Percentiles rank a stretch among this genome's conserved stretches.
These are phyloP conservation scores for Galbula dea DNA, from an alignment of 2,113 vertebrate genomes.

Conservation along the genomic window DNA sequence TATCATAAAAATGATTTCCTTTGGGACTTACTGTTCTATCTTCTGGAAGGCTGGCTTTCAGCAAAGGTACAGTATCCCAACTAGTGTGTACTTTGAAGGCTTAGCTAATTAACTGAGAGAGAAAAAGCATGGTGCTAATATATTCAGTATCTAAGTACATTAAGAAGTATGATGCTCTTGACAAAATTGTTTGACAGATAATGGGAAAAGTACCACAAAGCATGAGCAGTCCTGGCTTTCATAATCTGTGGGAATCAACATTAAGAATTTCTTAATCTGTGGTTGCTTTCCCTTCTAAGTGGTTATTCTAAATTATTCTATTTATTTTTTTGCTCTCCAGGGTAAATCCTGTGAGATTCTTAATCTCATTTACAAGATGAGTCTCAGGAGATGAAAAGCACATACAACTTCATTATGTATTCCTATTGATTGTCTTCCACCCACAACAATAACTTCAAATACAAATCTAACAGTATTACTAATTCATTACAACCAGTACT, in stretches of 20 bases:
- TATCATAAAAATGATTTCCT: slow-evolving; percentile 55
- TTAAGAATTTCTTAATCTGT: neutral
- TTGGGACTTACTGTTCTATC: slow-evolving; percentile 3
- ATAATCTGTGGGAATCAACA: too few species aligned
- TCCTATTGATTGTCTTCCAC: slow-evolving; percentile 60
- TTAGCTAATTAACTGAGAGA: slow-evolving; percentile 44
- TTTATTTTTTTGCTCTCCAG: slow-evolving; percentile 41
- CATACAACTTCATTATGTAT: slow-evolving; percentile 55
- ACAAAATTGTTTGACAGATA: slow-evolving; percentile 40
- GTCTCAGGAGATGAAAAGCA: slow-evolving; percentile 54
- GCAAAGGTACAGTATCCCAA: neutral
- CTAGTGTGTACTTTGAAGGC: neutral
- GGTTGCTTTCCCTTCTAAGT: neutral
- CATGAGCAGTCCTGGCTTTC: neutral
- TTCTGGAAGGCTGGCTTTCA: slow-evolving; percentile 44
- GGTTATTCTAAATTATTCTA: slow-evolving; percentile 49
- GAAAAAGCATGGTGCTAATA: slow-evolving; percentile 29
- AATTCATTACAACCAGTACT: slow-evolving; percentile 69
- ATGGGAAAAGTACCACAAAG: slow-evolving; percentile 8
- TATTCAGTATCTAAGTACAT: neutral
- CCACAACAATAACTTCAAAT: slow-evolving; percentile 54
- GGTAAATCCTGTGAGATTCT: slow-evolving; percentile 59
- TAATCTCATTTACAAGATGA: slow-evolving; percentile 45
- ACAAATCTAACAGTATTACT: slow-evolving; percentile 69
- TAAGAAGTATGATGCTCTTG: neutral